Conservation (phyloP, 2,888 invertebrate species). For the Heliconius cydno region DNA sequence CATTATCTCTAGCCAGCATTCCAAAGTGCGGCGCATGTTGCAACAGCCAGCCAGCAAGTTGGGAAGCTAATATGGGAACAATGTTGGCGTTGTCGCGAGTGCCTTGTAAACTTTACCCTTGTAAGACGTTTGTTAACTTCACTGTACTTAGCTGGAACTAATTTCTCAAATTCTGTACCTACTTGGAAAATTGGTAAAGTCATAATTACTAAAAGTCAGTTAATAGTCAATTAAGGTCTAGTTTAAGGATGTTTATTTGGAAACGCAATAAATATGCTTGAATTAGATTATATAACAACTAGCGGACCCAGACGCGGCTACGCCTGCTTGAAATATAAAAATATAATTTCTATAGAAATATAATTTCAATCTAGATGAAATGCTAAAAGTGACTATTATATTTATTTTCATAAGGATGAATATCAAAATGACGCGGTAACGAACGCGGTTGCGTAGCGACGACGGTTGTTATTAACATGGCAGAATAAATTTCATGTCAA, state of each 20-base stretch:
- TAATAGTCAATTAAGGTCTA: not conserved
- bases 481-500: too few species aligned
- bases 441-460: too few species aligned
- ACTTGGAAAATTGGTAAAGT: slow-evolving; percentile 8
- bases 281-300: too few species aligned
- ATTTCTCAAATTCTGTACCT: slow-evolving; percentile 19
- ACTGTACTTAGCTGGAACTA: slow-evolving; percentile 16
- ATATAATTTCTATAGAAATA: too few species aligned
- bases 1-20: slow-evolving; percentile 21
- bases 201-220: not conserved
- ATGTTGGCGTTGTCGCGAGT: slow-evolving; percentile 29
- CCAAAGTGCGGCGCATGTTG: slow-evolving; percentile 20
- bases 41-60: slow-evolving; percentile 23
- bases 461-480: too few species aligned
- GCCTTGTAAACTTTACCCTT: slow-evolving; percentile 31
- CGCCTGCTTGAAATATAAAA: too few species aligned
- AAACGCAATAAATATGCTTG: too few species aligned
- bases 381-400: too few species aligned
- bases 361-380: too few species aligned
- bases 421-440: too few species aligned
- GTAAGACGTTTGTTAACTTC: slow-evolving; percentile 32
- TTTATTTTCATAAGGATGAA: too few species aligned
- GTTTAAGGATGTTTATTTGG: not conserved
- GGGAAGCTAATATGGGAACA: slow-evolving; percentile 37
- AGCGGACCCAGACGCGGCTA: too few species aligned